Evolutionary conservation across 2,113 vertebrate species (phyloP), one percentile per base, ranked within the genome.

Genomic region (Edolisoma coerulescens): DNA sequence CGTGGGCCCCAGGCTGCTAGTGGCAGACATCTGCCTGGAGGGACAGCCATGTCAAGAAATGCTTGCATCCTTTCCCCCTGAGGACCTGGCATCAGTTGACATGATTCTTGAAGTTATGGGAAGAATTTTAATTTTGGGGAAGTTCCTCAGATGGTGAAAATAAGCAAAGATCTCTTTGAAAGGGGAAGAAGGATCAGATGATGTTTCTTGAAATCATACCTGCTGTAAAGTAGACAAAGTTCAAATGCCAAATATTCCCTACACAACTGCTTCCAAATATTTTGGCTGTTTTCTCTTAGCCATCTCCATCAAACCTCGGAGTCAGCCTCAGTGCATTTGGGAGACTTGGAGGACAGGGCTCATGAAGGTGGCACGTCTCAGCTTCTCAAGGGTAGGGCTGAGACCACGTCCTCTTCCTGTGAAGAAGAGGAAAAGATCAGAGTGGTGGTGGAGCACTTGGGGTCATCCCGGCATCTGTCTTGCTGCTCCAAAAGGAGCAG

Each of bases 101-200:
- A 3, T 12, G 42, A 45, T 19, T 56, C 32, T 6, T 44, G 35
- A 54, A 37, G 32, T 87, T 71, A 47, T 1, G 26, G 47, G 14
- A 42, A 42, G 33, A n/a, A 56, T 69, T 88, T 27, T 59, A 45
- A 24, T 84, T 56, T 11, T 0, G 4, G 33, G 13, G 8, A 73
- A 61, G 68, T 65, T 92, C 49, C 50, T 94, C 27, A 53, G 13
- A 70, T 79, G 53, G 39, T 88, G n/a, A 85, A 79, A 85, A 91
- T 39, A 67, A 65, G 39, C 52, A 23, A 49, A 59, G 18, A 35
- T 65, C 27, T 73, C 32, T 47, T 85, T 63, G 47, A 39, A 60
- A 75, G 16, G 33, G 37, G 44, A 75, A 44, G 22, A 32, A 70
- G 22, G 10, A 59, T 85, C 26, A 64, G 49, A 56, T 68, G 30